Evolutionary conservation across 2,113 vertebrate genomes (phyloP).

Genomic region (Sander lucioperca): DNA sequence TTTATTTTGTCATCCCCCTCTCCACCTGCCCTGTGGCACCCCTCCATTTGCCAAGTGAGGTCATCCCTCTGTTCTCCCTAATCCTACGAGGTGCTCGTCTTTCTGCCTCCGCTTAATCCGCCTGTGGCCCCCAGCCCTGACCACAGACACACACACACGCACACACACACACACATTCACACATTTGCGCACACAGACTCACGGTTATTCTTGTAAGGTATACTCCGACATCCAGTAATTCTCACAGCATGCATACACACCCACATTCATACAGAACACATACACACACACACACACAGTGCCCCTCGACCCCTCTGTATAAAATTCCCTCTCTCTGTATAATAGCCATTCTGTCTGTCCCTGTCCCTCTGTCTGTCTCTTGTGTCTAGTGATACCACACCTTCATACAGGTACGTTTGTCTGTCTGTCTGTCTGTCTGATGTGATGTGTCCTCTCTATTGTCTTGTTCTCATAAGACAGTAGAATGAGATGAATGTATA

Average conservation of each 20-base stretch:
- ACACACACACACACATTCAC: slow-evolving; percentile 46
- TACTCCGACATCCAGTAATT: slow-evolving; percentile 59
- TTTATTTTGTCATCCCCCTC: slow-evolving; percentile 33
- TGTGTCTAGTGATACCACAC: slow-evolving; percentile 32
- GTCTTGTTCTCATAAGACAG: background rate
- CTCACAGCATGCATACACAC: slow-evolving; percentile 49
- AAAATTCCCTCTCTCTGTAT: slow-evolving; percentile 64
- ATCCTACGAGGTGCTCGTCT: slow-evolving; percentile 82
- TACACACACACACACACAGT: slow-evolving; percentile 23
- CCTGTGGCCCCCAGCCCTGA: slow-evolving; percentile 64
- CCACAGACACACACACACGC: slow-evolving; percentile 44
- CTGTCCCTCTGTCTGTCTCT: slow-evolving; percentile 37
- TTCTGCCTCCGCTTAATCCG: slow-evolving; percentile 82
- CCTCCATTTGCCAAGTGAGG: slow-evolving; percentile 81
- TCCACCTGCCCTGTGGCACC: slow-evolving; percentile 57
- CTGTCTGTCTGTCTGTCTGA: slow-evolving; percentile 46
- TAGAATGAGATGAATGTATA: background rate
- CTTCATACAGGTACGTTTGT: slow-evolving; percentile 68
- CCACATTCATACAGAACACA: slow-evolving; percentile 39
- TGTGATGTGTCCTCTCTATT: background rate
- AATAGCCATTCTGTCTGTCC: slow-evolving; percentile 49
- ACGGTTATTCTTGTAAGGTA: slow-evolving; percentile 72
- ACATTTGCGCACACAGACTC: slow-evolving; percentile 37
- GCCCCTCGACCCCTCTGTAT: slow-evolving; percentile 65
- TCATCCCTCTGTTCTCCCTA: slow-evolving; percentile 80